Evolutionary conservation across 2,888 invertebrate species (phyloP), one percentile per base, ranked within the genome.

Genomic region (Drosophila hamatofila): DNA sequence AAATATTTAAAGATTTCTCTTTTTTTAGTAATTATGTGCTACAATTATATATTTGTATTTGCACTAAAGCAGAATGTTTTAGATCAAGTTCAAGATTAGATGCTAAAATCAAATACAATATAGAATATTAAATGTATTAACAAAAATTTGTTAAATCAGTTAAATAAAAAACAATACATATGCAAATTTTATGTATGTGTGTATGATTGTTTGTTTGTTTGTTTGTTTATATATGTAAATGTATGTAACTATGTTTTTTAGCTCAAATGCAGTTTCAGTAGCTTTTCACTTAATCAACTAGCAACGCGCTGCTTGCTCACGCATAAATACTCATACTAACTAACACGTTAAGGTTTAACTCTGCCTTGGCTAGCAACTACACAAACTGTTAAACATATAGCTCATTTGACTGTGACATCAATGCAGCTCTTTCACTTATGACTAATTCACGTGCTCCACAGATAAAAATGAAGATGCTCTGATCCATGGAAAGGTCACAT

Each of bases 251-350:
- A 67, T 63, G 65, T 57, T 67, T 75, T 70, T 72, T 73, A 75
- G 78, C 80, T 75, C 61, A 78, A 84, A 84, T 84, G 84, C 88
- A 84, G 70, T 86, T 78, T 82, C 88, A 61, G 77, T 78, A 76
- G 70, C 71, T 83, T 75, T 80, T 76, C 54, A 69, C 88, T 80
- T 85, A 77, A 57, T 67, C 62, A 67, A 80, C 73, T 73, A 78
- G 66, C 66, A 58, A 75, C 51, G 56, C 68, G 75, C 68, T 59
- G 52, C 60, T 49, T 68, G 68, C 64, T 62, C 72, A 75, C 59
- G 75, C 72, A 71, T 80, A 73, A 75, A 83, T 83, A 81, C 72
- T 75, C 61, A 55, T 58, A 75, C 72, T 88, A 85, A 72, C 81
- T 82, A 77, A 83, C 77, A 64, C 48, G 58, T 68, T 76, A 75